Conservation (phyloP, 2,797 vertebrate species). For the Luscinia luscinia region DNA sequence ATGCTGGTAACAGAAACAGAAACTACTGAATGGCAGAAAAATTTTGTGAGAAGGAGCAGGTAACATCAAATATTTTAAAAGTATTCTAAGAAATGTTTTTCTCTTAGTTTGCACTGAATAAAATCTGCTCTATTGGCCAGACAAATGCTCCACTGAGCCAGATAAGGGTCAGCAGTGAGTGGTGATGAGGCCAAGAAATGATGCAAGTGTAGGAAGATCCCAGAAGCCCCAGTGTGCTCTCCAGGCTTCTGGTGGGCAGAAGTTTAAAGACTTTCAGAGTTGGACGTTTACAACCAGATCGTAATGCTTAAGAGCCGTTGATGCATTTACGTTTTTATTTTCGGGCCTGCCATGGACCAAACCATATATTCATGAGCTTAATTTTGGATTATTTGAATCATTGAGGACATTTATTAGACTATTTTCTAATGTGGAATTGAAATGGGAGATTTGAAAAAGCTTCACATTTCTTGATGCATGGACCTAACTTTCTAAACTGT, state of each 20-base stretch:
- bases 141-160: background rate
- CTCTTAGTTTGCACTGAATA: background rate
- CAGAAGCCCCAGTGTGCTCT: background rate
- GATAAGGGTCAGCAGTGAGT: background rate
- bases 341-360: background rate
- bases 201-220: background rate
- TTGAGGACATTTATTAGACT: background rate
- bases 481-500: conserved; percentile 16
- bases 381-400: background rate
- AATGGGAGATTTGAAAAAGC: background rate
- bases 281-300: background rate
- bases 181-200: background rate
- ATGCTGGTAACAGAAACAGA: conserved; percentile 54
- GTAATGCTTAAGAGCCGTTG: background rate
- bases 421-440: background rate
- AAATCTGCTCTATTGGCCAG: background rate
- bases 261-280: background rate
- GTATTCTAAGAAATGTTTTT: background rate
- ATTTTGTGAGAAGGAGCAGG: conserved; percentile 60
- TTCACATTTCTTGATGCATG: background rate
- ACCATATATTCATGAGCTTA: background rate
- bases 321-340: background rate
- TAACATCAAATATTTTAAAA: conserved; percentile 59
- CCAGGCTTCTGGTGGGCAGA: background rate
- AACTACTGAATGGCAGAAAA: conserved; percentile 58